Evolutionary conservation across 2,797 vertebrate genomes (phyloP).

Genomic region (Tamandua tetradactyla): DNA sequence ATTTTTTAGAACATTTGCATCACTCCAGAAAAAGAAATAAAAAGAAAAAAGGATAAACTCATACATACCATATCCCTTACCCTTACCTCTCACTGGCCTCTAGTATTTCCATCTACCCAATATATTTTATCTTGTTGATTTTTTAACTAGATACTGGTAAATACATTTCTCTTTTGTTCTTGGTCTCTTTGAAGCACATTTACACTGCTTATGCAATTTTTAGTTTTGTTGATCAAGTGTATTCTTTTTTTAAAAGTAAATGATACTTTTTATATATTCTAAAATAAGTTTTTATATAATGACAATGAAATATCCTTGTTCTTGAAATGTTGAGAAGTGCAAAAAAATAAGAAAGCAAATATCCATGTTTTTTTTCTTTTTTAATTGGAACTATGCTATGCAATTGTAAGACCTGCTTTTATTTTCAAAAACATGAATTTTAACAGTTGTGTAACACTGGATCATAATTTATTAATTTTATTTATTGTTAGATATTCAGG

Average conservation of each 20-base stretch:
- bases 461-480: neutral
- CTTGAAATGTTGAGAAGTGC: no score
- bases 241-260: neutral
- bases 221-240: neutral
- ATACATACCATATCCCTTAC: no score
- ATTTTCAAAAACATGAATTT: neutral
- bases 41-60: no score
- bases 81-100: no score
- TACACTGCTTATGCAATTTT: neutral
- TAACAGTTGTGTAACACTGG: neutral
- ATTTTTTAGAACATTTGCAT: no score
- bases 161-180: neutral
- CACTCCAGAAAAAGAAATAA: no score
- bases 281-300: neutral
- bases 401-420: neutral
- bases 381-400: neutral
- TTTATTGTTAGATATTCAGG: neutral
- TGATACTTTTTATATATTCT: no score
- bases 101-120: no score
- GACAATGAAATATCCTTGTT: neutral
- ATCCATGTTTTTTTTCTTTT: no score
- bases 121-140: no score
- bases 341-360: no score
- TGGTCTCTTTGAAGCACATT: neutral
- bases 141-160: neutral